phyloP scores from a whole-genome alignment of 1,140 invertebrate genomes.

The Laodelphax striatellus region DNA sequence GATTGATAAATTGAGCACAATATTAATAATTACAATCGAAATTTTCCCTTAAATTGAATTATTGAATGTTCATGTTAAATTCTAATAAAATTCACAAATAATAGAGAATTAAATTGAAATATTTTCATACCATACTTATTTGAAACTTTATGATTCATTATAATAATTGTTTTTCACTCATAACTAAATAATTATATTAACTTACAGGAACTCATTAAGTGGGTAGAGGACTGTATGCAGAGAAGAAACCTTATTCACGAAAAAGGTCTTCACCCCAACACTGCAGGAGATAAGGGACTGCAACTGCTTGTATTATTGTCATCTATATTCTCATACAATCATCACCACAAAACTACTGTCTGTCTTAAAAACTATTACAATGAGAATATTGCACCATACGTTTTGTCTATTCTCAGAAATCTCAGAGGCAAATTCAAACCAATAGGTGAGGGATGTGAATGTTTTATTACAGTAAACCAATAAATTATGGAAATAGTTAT shows the following conservation, averaged over 20 bases:
- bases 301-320: constrained; percentile 73
- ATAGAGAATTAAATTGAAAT: too few relatives aligned
- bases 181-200: too few relatives aligned
- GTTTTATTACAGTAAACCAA: too few relatives aligned
- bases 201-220: constrained; percentile 51
- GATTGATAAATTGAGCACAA: too few relatives aligned
- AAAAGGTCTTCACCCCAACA: constrained; percentile 61
- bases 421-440: constrained; percentile 77
- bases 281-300: constrained; percentile 69
- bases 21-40: too few relatives aligned
- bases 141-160: too few relatives aligned
- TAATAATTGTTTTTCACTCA: background rate
- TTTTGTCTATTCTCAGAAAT: constrained; percentile 75
- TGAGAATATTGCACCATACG: constrained; percentile 70
- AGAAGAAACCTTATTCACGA: constrained; percentile 56
- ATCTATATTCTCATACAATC: constrained; percentile 88
- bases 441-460: constrained; percentile 56
- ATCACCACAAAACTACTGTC: constrained; percentile 68
- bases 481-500: too few relatives aligned
- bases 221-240: constrained; percentile 56
- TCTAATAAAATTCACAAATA: too few relatives aligned
- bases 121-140: too few relatives aligned
- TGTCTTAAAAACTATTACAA: constrained; percentile 67
- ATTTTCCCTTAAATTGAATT: too few relatives aligned
- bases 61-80: too few relatives aligned